Evolutionary conservation across 2,888 invertebrate genomes (phyloP).

Genomic region (Pherbina coryleti): DNA sequence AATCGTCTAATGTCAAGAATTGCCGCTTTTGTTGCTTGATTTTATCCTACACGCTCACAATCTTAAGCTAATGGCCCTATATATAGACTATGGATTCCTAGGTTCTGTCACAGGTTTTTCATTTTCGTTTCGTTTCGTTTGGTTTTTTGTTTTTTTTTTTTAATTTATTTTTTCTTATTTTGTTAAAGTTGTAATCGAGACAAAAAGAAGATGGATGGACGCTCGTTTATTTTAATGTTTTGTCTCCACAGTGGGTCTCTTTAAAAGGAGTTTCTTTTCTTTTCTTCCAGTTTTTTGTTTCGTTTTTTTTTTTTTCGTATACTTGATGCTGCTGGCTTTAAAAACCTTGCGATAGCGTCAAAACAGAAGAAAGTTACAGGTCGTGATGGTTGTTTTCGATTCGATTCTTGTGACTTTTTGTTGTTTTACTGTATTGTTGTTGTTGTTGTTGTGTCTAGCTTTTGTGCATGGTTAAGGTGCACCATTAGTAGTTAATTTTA

Average conservation of each 20-base stretch:
- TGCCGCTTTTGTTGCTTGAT: constrained; percentile 18
- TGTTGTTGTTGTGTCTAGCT: neutral
- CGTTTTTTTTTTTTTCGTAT: neutral
- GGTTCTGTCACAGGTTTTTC: constrained; percentile 23
- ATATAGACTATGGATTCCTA: too few relatives aligned
- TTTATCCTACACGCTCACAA: neutral
- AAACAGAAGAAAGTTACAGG: neutral
- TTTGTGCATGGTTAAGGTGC: constrained; percentile 62
- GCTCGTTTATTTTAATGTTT: constrained; percentile 66
- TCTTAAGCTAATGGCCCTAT: neutral
- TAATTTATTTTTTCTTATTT: neutral
- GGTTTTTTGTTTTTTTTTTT: neutral
- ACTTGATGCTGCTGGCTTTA: neutral
- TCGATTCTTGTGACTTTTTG: constrained; percentile 1
- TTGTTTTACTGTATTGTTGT: constrained; percentile 30
- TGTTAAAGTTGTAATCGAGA: constrained; percentile 40
- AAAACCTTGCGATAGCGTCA: neutral
- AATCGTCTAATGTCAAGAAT: constrained; percentile 28
- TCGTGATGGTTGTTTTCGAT: constrained; percentile 4
- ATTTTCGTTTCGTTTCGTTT: neutral
- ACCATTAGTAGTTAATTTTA: constrained; percentile 67
- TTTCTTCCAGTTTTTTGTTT: neutral
- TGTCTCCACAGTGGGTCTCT: constrained; percentile 65
- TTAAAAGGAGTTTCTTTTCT: neutral
- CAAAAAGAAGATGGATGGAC: constrained; percentile 64